phyloP scores from a whole-genome alignment of 2,797 vertebrate genomes.

The Danionella dracula region DNA sequence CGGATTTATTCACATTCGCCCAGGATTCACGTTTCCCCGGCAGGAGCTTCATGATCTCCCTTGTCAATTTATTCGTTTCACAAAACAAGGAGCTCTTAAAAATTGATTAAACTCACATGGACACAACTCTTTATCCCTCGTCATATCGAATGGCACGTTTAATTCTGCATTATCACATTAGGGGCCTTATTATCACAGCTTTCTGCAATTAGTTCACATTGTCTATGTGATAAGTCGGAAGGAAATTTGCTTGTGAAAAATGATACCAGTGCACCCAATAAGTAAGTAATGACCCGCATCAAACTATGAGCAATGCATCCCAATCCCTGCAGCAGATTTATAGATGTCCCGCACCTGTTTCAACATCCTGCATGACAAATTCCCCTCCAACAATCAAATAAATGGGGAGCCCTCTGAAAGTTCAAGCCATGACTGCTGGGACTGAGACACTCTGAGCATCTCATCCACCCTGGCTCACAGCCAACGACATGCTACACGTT shows the following conservation, averaged over 20 bases:
- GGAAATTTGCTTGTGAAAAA: neutral
- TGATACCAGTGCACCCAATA: neutral
- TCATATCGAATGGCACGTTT: constrained; percentile 39
- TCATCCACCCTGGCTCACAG: constrained; percentile 61
- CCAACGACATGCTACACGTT: constrained; percentile 55
- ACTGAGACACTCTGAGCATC: constrained; percentile 41
- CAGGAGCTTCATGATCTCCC: constrained; percentile 27
- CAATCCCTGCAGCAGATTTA: constrained; percentile 9
- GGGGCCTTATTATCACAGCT: constrained; percentile 37
- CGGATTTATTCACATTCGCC: constrained; percentile 36
- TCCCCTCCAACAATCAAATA: neutral
- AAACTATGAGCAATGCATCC: constrained; percentile 10
- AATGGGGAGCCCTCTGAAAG: constrained; percentile 15
- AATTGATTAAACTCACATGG: constrained; percentile 30
- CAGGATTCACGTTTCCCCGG: constrained; percentile 15
- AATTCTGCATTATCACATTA: constrained; percentile 42
- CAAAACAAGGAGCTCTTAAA: constrained; percentile 28
- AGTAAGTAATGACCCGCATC: constrained; percentile 1
- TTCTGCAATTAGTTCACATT: constrained; percentile 36
- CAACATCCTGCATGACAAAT: neutral
- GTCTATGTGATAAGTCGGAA: constrained; percentile 13
- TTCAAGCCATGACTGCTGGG: constrained; percentile 20
- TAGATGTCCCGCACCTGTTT: constrained; percentile 18
- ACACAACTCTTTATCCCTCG: constrained; percentile 18
- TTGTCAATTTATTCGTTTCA: constrained; percentile 38